Evolutionary conservation across 53 echinoderm and acorn worm species (phyloP), one percentile per base, ranked within the genome.

Genomic region (Crossaster papposus): DNA sequence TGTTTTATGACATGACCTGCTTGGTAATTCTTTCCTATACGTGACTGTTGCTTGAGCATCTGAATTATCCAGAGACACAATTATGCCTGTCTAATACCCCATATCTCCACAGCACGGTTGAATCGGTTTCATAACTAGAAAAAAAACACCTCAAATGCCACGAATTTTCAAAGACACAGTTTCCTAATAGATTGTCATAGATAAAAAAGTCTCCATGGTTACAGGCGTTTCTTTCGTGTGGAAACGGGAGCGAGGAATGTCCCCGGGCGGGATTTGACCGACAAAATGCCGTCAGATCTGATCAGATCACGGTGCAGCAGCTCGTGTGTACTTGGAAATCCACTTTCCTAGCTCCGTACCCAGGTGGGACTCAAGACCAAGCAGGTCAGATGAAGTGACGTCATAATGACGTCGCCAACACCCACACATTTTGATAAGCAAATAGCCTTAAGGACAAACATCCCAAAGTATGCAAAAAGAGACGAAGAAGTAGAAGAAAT

Each of bases 231-330:
- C 22, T 74, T 68, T 7, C 4, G 75, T 30, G 34, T 33, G 36
- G 22, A 20, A 35, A 22, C 36, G 14, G 28, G 36, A 74, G 75
- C 75, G 36, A 35, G 75, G 14, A 2, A 74, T 74, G 18, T 34
- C 75, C 36, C 75, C 34, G 11, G 75, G 75, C 75, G 6, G 36
- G 34, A 74, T 74, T 74, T 74, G 75, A 74, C 75, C 75, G 36
- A 68, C 28, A 68, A 68, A 68, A n/a, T 68, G 17, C 22, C 9
- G 22, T 58, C 58, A 14, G 24, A 26, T 26, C 24, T 28, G 68
- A 68, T 68, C 24, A 18, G 24, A 68, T 28, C 9, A 68, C 24
- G 24, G 10, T n/a, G 68, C 10, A 68, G 24, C 10, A 20, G 24
- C 11, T 68, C 28, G 28, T 28, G 28, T 28, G 68, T 26, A 26